Evolutionary conservation across 2,888 invertebrate species (phyloP).

Genomic region (Cantharis flavilabris): DNA sequence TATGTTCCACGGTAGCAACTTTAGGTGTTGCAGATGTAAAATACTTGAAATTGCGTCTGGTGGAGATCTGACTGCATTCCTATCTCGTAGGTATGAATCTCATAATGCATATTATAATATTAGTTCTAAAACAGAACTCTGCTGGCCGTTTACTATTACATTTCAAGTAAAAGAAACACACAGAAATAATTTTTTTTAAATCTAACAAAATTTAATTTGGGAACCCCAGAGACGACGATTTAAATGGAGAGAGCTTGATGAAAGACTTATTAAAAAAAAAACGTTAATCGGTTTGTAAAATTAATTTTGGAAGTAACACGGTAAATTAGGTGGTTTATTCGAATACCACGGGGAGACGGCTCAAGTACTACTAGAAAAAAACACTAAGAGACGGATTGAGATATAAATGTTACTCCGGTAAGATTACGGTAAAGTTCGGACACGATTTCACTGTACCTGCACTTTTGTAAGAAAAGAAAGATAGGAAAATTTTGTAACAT

Average conservation of each 20-base stretch:
- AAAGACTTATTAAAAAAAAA: not conserved
- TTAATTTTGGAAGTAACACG: not conserved
- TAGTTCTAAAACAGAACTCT: constrained; percentile 22
- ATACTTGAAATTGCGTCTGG: not conserved
- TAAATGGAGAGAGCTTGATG: not conserved
- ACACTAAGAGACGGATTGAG: not conserved
- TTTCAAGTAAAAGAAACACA: constrained; percentile 11
- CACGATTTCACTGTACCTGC: not conserved
- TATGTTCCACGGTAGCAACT: constrained; percentile 29
- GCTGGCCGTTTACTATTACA: constrained; percentile 5
- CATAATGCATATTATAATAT: constrained; percentile 10
- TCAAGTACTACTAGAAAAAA: not conserved
- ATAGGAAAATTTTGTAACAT: not conserved
- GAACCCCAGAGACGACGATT: not conserved
- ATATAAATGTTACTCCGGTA: not conserved
- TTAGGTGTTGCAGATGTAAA: constrained; percentile 31
- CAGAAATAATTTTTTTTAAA: not conserved
- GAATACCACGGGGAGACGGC: not conserved
- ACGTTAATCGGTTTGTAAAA: not conserved
- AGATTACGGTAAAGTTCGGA: not conserved
- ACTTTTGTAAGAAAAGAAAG: not conserved
- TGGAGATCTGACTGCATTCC: constrained; percentile 20
- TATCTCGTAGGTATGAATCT: constrained; percentile 28
- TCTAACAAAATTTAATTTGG: not conserved
- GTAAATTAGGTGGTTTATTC: not conserved